A percentile compares a stretch with the other conserved stretches of the same genome.
Evolutionary conservation across 2,888 invertebrate genomes (phyloP).

Genomic region (Lochmaea capreae): DNA sequence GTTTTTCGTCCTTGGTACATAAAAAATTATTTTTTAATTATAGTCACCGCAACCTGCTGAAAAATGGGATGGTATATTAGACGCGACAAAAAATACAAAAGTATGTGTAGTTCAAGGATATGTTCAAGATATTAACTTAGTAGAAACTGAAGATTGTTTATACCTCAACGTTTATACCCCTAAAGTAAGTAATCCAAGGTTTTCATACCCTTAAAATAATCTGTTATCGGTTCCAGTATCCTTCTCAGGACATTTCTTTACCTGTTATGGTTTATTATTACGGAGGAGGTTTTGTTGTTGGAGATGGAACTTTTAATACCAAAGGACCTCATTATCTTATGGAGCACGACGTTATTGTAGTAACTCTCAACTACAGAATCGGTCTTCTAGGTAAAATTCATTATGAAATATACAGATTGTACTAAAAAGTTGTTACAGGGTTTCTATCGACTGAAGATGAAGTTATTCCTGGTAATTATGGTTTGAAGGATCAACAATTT

Average conservation of each 20-base stretch:
- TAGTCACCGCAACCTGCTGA: slow-evolving; percentile 29
- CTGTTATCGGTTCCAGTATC: slow-evolving; percentile 24
- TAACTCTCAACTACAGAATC: slow-evolving; percentile 53
- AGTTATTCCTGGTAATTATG: slow-evolving; percentile 46
- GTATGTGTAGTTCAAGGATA: slow-evolving; percentile 28
- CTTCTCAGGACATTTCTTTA: slow-evolving; percentile 36
- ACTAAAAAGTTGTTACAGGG: slow-evolving; percentile 27
- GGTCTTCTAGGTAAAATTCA: slow-evolving; percentile 48
- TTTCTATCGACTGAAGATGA: slow-evolving; percentile 46
- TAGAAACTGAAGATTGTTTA: slow-evolving; percentile 40
- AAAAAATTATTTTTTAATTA: background rate
- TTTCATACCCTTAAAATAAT: background rate
- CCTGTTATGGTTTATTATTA: slow-evolving; percentile 64
- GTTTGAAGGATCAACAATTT: slow-evolving; percentile 47
- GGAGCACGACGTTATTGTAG: slow-evolving; percentile 56
- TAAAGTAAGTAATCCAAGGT: slow-evolving; percentile 24
- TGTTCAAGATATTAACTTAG: background rate
- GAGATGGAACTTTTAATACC: slow-evolving; percentile 50
- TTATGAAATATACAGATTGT: background rate
- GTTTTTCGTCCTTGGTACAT: too few species aligned
- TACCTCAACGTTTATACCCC: slow-evolving; percentile 42
- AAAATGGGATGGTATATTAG: slow-evolving; percentile 33
- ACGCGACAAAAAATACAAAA: slow-evolving; percentile 30
- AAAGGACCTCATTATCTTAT: slow-evolving; percentile 60
- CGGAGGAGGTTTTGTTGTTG: slow-evolving; percentile 62